Evolutionary conservation across 2,113 vertebrate genomes (phyloP).

Genomic region (Gopherus flavomarginatus): DNA sequence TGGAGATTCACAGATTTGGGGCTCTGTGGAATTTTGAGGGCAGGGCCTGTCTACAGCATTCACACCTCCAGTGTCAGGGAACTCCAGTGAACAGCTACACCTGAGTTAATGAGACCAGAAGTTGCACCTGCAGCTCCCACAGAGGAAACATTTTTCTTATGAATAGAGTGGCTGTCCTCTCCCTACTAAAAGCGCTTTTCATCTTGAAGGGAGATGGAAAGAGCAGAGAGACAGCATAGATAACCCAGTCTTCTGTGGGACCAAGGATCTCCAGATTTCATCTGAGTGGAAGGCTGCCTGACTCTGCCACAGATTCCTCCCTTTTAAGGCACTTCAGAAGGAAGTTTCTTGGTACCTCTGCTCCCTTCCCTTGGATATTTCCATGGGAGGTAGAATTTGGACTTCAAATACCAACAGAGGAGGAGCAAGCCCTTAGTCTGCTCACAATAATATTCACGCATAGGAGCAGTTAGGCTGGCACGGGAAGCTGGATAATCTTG

Average conservation of each 20-base stretch:
- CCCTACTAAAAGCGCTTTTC: too few species aligned
- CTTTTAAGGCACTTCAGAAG: background rate
- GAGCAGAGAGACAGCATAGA: background rate
- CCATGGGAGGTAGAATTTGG: background rate
- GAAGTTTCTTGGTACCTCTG: rapidly evolving
- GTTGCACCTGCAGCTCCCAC: too few species aligned
- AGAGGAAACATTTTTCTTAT: too few species aligned
- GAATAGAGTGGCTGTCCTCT: too few species aligned
- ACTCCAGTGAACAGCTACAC: too few species aligned
- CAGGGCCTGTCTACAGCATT: too few species aligned
- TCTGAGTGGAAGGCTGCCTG: background rate
- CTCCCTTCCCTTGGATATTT: background rate
- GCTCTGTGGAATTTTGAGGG: too few species aligned
- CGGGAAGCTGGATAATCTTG: rapidly evolving
- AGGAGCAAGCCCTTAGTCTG: background rate
- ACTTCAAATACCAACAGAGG: background rate
- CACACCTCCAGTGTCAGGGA: too few species aligned
- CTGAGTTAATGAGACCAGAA: too few species aligned
- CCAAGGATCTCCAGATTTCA: background rate
- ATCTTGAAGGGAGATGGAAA: too few species aligned
- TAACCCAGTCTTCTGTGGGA: background rate
- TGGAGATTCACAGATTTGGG: too few species aligned
- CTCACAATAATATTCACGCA: background rate
- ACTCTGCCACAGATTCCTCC: background rate
- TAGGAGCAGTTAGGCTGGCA: rapidly evolving